A percentile compares a stretch with the other conserved stretches of the same genome.
These are phyloP conservation scores for Dysdera silvatica DNA, from an alignment of 1,140 invertebrate genomes.

Conservation along the genomic window DNA sequence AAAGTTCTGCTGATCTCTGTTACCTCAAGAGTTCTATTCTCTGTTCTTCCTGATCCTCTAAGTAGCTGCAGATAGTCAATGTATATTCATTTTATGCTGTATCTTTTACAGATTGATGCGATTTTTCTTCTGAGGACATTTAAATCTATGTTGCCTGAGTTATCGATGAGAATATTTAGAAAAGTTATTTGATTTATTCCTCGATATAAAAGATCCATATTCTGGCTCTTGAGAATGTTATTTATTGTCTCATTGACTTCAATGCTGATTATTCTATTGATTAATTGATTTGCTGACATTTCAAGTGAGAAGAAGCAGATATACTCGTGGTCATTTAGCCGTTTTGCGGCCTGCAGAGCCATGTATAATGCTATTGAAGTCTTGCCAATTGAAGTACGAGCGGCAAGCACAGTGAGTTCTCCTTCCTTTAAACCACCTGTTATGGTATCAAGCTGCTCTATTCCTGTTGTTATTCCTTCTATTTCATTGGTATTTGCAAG, in stretches of 20 bases:
- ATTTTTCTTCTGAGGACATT: constrained; percentile 1
- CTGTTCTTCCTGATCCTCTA: constrained; percentile 16
- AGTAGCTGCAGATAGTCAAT: constrained; percentile 34
- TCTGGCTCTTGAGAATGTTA: constrained; percentile 3
- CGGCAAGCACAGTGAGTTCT: not conserved
- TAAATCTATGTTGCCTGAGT: not conserved
- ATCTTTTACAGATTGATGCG: not conserved
- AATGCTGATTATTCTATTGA: constrained; percentile 1
- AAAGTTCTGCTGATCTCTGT: constrained; percentile 31
- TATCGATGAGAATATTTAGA: constrained; percentile 11
- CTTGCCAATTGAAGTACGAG: not conserved
- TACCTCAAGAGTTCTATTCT: constrained; percentile 27
- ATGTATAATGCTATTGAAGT: not conserved
- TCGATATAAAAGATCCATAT: not conserved
- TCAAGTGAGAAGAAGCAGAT: constrained; percentile 16
- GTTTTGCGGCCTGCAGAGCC: not conserved
- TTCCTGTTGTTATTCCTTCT: not conserved
- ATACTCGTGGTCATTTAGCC: not conserved
- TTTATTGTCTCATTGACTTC: not conserved
- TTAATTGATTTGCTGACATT: constrained; percentile 13
- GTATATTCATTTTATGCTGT: constrained; percentile 8
- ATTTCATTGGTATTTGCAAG: not conserved
- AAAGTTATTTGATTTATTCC: not conserved
- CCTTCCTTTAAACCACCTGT: not conserved
- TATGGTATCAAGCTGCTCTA: not conserved